These are phyloP conservation scores for Synaphobranchus kaupii DNA, from an alignment of 2,797 vertebrate species.

Conservation along the genomic window DNA sequence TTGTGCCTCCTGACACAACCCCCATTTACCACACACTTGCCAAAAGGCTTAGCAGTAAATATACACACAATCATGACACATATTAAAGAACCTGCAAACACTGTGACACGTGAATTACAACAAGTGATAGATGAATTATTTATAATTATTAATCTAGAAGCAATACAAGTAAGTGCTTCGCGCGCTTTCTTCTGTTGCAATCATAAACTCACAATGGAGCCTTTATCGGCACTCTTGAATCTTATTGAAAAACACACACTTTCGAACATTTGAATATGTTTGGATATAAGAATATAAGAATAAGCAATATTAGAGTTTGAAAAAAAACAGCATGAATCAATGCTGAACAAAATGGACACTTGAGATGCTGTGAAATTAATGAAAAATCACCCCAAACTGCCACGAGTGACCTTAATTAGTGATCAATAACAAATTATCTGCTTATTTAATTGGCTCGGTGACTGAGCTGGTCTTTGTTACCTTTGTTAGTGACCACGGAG, in stretches of 20 bases:
- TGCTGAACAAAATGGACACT: neutral
- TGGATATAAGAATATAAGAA: no score
- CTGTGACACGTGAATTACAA: neutral
- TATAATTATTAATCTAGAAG: neutral
- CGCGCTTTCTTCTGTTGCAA: neutral
- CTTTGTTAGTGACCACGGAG: neutral
- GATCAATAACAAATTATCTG: conserved; percentile 1
- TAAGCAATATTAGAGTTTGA: neutral
- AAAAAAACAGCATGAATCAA: neutral
- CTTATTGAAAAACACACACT: neutral
- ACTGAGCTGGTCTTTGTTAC: neutral
- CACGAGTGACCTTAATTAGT: conserved; percentile 8
- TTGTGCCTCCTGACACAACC: neutral
- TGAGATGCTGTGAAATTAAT: neutral
- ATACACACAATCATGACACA: neutral
- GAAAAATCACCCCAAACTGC: neutral
- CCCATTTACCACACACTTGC: neutral
- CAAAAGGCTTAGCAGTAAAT: neutral
- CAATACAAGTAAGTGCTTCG: neutral
- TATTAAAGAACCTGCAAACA: neutral
- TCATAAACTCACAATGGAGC: neutral
- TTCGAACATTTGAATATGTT: no score
- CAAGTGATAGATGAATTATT: neutral
- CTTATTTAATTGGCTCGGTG: neutral
- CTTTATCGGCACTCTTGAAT: neutral